These are phyloP conservation scores for Glaucomys volans DNA, from an alignment of 2,113 vertebrate species.

Conservation along the genomic window DNA sequence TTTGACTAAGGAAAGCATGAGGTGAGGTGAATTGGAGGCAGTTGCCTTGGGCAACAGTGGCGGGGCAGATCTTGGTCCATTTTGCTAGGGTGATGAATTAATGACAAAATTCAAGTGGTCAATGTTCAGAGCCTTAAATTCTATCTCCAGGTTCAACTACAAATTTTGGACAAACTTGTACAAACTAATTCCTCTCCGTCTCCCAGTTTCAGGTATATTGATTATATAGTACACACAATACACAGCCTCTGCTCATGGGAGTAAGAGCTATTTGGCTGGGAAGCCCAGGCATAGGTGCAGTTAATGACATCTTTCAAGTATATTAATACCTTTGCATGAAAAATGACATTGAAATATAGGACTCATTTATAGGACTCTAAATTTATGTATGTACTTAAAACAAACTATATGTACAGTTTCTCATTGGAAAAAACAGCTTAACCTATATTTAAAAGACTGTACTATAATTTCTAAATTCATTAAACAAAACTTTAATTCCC, in stretches of 20 bases:
- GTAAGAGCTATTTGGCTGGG: not conserved
- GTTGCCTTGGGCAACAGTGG: too few relatives aligned
- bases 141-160: not conserved
- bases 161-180: not conserved
- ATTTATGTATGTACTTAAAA: not conserved
- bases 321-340: not conserved
- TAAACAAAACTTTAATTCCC: constrained; percentile 54
- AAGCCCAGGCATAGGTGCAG: not conserved
- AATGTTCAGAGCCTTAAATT: not conserved
- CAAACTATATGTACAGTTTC: not conserved
- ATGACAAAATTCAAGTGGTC: fast-evolving
- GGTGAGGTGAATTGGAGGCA: fast-evolving
- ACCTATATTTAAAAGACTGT: not conserved
- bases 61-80: fast-evolving
- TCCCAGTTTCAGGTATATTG: not conserved
- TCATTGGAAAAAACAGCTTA: not conserved
- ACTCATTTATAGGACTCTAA: not conserved
- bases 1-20: not conserved
- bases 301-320: not conserved
- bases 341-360: not conserved
- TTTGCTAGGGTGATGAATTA: not conserved
- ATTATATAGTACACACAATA: not conserved
- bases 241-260: not conserved
- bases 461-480: constrained; percentile 48
- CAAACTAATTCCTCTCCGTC: not conserved